Base-by-base conservation (phyloP, 2,888 invertebrate genomes). In the Brachyopa scutellaris region DNA sequence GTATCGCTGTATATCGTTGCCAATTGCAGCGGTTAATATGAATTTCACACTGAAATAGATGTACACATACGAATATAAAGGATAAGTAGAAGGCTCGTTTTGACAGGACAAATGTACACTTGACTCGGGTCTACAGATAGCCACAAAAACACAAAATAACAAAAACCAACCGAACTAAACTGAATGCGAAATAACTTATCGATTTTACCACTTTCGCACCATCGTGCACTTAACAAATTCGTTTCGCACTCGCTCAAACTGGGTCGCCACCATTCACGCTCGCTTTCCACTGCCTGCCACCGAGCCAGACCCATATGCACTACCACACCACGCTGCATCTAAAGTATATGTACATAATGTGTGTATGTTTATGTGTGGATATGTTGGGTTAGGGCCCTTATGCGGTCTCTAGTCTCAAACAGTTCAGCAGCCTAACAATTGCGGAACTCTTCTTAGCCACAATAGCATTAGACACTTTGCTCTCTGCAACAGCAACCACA, bases 371-470 rank as follows among this genome's bases (percentile, higher is more conserved):
- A 11, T 13, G 15, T 42, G 47, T 31, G 55, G 51, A 69, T 76
- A 64, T 31, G 80, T 49, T 80, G 80, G 80, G 67, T 59, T 76
- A 76, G 76, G 45, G 76, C 76, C 69, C 74, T 80, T 80, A 80
- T 80, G 62, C 69, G 80, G 80, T 80, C 80, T 80, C 47, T 76
- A 76, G 76, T 76, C 80, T 80, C 62, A 80, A 80, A 67, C 74
- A 76, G 80, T 80, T 80, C 80, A 80, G 42, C 80, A 80, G 80
- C 80, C 80, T 80, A 76, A 80, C 80, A 80, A 80, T 80, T 80
- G 80, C 80, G 80, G 80, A 80, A 80, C 80, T 76, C 76, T 80
- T 80, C 80, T 80, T 80, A 80, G 36, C 80, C 80, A 80, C 80
- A 80, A 80, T 80, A 80, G 76, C 80, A 69, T 80, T 80, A 80